A percentile compares a stretch with the other conserved stretches of the same genome.
Evolutionary conservation across 2,888 invertebrate species (phyloP).

Genomic region (Napeogenes inachia): DNA sequence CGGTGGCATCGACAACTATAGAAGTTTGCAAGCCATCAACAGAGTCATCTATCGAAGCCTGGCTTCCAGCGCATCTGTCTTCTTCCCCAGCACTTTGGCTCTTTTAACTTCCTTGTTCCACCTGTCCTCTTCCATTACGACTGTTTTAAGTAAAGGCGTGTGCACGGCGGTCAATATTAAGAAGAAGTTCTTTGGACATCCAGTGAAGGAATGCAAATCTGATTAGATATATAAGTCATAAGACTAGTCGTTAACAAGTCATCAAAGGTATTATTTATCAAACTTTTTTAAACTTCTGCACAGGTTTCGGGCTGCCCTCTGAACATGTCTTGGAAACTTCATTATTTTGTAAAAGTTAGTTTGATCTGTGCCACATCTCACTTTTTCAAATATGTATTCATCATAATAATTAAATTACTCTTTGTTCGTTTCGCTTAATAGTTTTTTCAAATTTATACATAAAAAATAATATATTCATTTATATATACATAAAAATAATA

Average conservation of each 20-base stretch:
- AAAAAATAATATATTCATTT: too few relatives aligned
- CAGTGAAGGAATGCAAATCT: conserved; percentile 35
- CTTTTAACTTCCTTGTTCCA: conserved; percentile 44
- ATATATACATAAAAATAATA: too few relatives aligned
- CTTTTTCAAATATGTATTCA: too few relatives aligned
- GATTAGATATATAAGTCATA: conserved; percentile 11
- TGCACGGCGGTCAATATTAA: conserved; percentile 51
- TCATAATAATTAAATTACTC: too few relatives aligned
- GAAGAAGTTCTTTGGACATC: conserved; percentile 44
- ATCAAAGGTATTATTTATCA: too few relatives aligned
- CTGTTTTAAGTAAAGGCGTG: conserved; percentile 44
- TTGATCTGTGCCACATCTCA: too few relatives aligned
- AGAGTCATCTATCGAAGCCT: conserved; percentile 60
- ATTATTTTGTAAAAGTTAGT: too few relatives aligned
- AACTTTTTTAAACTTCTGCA: too few relatives aligned
- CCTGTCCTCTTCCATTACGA: conserved; percentile 41
- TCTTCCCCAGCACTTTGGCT: conserved; percentile 40
- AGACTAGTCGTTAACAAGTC: not conserved
- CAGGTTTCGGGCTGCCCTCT: too few relatives aligned
- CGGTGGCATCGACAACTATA: conserved; percentile 64
- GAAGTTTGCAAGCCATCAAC: conserved; percentile 58
- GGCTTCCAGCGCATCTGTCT: conserved; percentile 46
- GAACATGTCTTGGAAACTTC: too few relatives aligned
- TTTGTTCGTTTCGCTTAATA: too few relatives aligned
- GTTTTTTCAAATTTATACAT: too few relatives aligned